Evolutionary conservation across 2,113 vertebrate genomes (phyloP), one percentile per base, ranked within the genome.

Genomic region (Shinisaurus crocodilurus): DNA sequence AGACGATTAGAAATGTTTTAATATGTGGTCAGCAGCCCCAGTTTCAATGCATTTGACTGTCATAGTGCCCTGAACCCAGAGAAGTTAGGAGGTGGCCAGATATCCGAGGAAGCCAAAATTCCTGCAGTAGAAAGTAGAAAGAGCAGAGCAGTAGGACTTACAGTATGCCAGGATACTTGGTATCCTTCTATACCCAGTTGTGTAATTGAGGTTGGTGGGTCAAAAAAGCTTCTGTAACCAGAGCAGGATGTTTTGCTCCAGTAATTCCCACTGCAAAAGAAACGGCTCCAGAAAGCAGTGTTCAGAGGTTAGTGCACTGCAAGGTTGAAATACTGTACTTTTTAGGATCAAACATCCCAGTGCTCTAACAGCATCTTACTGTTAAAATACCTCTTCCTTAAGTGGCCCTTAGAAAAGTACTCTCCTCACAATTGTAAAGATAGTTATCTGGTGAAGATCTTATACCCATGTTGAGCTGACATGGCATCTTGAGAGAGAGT

Each of bases 71-170:
- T n/a, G 1, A 23, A 69, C 54, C n/a, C 48, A 60, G 32, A 83
- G 43, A n/a, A 54, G 81, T 88, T 25, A 79, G 60, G 27, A 32
- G 29, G 69, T 90, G 2, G 45, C 25, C 4, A 92, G 9, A 29
- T 57, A 43, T 0, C 0, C 13, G 0, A 3, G 7, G 15, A 87
- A n/a, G 1, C 75, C 54, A 89, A 27, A 82, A 32, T 63, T 25
- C 57, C 32, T 83, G 32, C 48, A 48, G 6, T 4, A 9, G 6
- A 82, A 88, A 16, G 43, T 18, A 69, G n/a, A 29, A 69, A 81
- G 13, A 0, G 0, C n/a, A 48, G 23, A 72, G 48, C 48, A 85
- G 32, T 90, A n/a, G n/a, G 12, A 7, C 48, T 83, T 69, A 12
- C 15, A 76, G 7, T 76, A 63, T 10, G 57, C 1, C 34, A 50